Conservation (phyloP, 2,888 invertebrate genomes). For the Lysandra coridon region DNA sequence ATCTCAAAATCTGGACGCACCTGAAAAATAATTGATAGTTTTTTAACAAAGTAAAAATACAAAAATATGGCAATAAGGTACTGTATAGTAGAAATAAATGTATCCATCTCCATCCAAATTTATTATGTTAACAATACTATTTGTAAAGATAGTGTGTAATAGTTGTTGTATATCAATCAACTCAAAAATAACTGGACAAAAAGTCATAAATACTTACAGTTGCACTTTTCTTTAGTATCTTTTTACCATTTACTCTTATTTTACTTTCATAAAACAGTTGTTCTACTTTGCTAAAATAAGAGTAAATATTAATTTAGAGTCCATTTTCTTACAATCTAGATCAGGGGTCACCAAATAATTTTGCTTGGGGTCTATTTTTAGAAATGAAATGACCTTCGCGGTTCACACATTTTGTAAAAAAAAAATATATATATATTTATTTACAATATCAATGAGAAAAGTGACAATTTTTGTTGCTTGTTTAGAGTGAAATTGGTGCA, state of each 20-base stretch:
- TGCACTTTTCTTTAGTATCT: constrained; percentile 87
- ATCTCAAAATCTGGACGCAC: constrained; percentile 86
- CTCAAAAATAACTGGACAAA: neutral
- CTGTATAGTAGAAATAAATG: too few relatives aligned
- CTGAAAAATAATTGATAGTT: constrained; percentile 60
- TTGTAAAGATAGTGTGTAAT: too few relatives aligned
- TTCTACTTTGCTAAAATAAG: constrained; percentile 86
- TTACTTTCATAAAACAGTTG: constrained; percentile 89
- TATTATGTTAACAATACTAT: neutral
- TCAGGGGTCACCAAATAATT: too few relatives aligned
- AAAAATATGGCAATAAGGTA: too few relatives aligned
- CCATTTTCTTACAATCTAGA: neutral
- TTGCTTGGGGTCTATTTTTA: too few relatives aligned
- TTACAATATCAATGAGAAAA: too few relatives aligned
- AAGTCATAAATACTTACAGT: constrained; percentile 69
- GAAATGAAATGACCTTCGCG: too few relatives aligned
- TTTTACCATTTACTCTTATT: constrained; percentile 89
- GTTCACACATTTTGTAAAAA: too few relatives aligned
- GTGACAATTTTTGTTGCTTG: too few relatives aligned
- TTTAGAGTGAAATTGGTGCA: too few relatives aligned
- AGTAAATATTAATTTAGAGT: neutral
- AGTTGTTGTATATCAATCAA: neutral
- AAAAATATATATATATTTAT: too few relatives aligned
- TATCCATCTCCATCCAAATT: too few relatives aligned
- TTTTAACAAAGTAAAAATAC: neutral